These are phyloP conservation scores for Epistrophe grossulariae DNA, from an alignment of 2,888 invertebrate genomes.

Conservation along the genomic window DNA sequence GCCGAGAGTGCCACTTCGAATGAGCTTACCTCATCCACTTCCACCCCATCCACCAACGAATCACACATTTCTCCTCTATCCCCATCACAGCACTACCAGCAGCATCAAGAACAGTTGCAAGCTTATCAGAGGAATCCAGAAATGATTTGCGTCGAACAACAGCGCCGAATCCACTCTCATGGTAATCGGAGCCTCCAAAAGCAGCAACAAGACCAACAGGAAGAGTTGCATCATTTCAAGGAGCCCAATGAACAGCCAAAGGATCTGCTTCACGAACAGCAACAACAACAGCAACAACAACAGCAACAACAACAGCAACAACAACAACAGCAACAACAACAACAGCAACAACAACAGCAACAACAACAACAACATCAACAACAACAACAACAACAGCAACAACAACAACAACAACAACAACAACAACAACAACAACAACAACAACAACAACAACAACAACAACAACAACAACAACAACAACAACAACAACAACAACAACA, in stretches of 20 bases:
- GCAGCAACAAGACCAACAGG: conserved; percentile 58
- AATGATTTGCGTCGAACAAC: conserved; percentile 69
- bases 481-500: conserved; percentile 44
- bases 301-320: conserved; percentile 66
- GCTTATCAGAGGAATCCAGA: conserved; percentile 52
- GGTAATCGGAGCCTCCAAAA: conserved; percentile 35
- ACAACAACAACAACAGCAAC: conserved; percentile 51
- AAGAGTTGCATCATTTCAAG: conserved; percentile 50
- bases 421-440: conserved; percentile 35
- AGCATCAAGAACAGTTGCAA: conserved; percentile 70
- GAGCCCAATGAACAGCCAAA: conserved; percentile 51
- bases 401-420: neutral
- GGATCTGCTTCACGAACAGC: conserved; percentile 54
- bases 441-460: conserved; percentile 57
- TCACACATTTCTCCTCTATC: conserved; percentile 78
- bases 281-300: conserved; percentile 64
- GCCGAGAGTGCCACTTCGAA: conserved; percentile 57
- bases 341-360: conserved; percentile 63
- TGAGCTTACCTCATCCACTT: conserved; percentile 70
- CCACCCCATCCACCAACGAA: conserved; percentile 78
- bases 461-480: conserved; percentile 62
- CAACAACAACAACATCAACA: conserved; percentile 31
- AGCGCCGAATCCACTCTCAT: conserved; percentile 54
- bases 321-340: conserved; percentile 58
- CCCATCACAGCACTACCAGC: conserved; percentile 71